Percentiles rank a stretch among this genome's conserved stretches.
These are phyloP conservation scores for Poicephalus gulielmi DNA, from an alignment of 2,113 vertebrate genomes.

Conservation along the genomic window DNA sequence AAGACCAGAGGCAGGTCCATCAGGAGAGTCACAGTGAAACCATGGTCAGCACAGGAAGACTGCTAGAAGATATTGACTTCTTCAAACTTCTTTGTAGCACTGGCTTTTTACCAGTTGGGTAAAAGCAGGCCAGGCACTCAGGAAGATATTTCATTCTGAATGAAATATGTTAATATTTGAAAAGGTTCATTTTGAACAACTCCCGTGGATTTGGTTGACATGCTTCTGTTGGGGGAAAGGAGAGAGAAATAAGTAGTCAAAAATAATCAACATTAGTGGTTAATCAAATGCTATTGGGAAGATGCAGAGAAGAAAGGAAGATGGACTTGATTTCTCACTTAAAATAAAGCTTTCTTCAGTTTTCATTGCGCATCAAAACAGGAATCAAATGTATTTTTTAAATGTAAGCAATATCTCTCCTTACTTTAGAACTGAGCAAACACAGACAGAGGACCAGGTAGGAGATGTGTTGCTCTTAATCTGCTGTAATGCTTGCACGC, in stretches of 20 bases:
- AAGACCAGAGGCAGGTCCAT: not conserved
- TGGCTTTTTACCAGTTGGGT: not conserved
- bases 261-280: not conserved
- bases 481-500: fast-evolving
- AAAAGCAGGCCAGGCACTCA: not conserved
- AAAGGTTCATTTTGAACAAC: not conserved
- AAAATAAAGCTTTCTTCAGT: not conserved
- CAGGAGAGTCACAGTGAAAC: not conserved
- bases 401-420: not conserved
- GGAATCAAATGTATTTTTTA: not conserved
- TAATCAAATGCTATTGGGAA: not conserved
- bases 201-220: not conserved
- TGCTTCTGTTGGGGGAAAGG: not conserved
- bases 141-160: not conserved
- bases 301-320: not conserved
- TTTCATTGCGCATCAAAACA: not conserved
- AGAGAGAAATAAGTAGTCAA: not conserved
- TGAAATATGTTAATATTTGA: not conserved
- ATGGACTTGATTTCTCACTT: not conserved
- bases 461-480: fast-evolving
- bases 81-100: not conserved
- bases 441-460: not conserved
- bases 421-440: not conserved
- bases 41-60: not conserved
- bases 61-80: fast-evolving